phyloP scores from a whole-genome alignment of 2,888 invertebrate species.

The Neoaliturus tenellus region DNA sequence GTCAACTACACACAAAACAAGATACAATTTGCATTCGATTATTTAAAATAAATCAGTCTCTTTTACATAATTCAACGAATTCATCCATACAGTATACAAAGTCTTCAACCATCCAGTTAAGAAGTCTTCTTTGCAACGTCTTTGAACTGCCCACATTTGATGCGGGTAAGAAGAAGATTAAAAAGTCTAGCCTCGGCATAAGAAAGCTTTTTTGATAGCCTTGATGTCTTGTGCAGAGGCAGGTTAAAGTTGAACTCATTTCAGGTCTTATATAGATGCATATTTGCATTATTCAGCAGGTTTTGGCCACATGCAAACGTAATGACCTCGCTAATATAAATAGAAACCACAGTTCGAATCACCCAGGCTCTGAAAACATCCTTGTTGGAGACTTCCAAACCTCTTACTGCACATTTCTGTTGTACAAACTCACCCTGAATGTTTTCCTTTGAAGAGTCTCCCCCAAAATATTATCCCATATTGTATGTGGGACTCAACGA shows the following conservation, averaged over 20 bases:
- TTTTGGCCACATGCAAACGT: not conserved
- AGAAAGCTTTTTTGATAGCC: not conserved
- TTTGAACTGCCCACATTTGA: not conserved
- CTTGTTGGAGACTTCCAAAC: not conserved
- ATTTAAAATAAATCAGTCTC: no score
- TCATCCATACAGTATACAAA: not conserved
- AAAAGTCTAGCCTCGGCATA: slow-evolving; percentile 7
- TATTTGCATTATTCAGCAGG: not conserved
- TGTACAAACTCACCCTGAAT: not conserved
- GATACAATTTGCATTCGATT: not conserved
- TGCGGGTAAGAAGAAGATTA: not conserved
- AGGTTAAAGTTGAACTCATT: not conserved
- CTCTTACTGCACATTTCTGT: not conserved
- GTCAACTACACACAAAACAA: not conserved
- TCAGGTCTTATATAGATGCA: not conserved
- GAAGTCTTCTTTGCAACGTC: not conserved
- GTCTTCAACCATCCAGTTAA: not conserved
- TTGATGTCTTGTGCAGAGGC: not conserved
- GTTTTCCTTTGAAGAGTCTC: not conserved
- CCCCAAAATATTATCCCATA: slow-evolving; percentile 19
- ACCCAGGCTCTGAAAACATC: not conserved
- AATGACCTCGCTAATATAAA: not conserved
- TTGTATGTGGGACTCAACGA: not conserved
- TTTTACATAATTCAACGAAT: not conserved
- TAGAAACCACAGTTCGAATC: not conserved